Evolutionary conservation across 2,888 invertebrate species (phyloP), one percentile per base, ranked within the genome.

Genomic region (Ecliptopera silaceata): DNA sequence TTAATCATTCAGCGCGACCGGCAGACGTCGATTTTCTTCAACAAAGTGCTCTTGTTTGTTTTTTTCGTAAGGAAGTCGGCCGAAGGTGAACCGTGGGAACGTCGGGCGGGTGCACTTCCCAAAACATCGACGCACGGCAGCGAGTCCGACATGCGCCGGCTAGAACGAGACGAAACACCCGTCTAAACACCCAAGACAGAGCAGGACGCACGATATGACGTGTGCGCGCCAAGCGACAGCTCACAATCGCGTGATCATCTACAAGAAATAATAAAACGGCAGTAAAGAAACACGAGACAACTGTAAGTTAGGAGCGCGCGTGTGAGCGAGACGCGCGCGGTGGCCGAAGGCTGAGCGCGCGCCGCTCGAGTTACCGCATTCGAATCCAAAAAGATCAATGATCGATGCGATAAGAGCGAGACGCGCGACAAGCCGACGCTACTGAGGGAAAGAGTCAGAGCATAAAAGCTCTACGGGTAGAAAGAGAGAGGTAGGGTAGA

Each of bases 1-100:
- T 91, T 91, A 91, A 91, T 90, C 89, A 89, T 88, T 87, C 84
- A 83, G 80, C 86, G 88, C 86, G 87, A 84, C 87, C 87, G 88
- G 88, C 90, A 88, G 90, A 88, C 90, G 88, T 89, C 88, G 91
- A 91, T 90, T 89, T 90, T 88, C 90, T 89, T 88, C 84, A 90
- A 89, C 90, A 90, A 86, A 88, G 90, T 87, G 88, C 85, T 90
- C 90, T 90, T 91, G 88, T 91, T 91, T 90, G 86, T 89, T 91
- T 91, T 89, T 90, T 91, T 90, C 88, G 84, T 89, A 88, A 90
- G 91, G 91, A 91, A 90, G 90, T 89, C 88, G 84, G 80, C 82
- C 84, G 88, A 88, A 88, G 89, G 88, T 87, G 86, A 86, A 91
- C 90, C 92, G 92, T 92, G 92, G 92, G 92, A 92, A 92, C 88